These are phyloP conservation scores for Motacilla alba DNA, from an alignment of 2,113 vertebrate genomes.

Conservation along the genomic window DNA sequence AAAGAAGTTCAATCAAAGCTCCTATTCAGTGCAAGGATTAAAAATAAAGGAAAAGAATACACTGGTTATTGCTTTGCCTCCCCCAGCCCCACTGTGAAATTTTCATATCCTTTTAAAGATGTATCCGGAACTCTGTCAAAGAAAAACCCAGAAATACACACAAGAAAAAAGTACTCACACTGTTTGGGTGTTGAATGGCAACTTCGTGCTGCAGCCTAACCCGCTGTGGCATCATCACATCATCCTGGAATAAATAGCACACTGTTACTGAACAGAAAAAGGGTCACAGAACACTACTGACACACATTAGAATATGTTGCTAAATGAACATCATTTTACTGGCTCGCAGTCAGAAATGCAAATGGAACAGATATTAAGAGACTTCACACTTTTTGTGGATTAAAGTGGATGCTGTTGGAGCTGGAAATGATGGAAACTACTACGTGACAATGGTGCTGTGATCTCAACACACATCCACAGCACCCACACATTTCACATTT, in stretches of 20 bases:
- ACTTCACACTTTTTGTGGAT: neutral
- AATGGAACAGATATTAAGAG: neutral
- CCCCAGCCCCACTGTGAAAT: conserved; percentile 4
- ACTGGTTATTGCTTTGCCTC: neutral
- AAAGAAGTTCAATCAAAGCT: conserved; percentile 5
- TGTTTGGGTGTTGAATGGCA: conserved; percentile 73
- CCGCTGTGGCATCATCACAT: conserved; percentile 91
- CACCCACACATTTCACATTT: neutral
- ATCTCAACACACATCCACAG: neutral
- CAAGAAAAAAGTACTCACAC: conserved; percentile 77
- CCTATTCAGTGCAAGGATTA: neutral
- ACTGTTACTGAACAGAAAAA: conserved; percentile 25
- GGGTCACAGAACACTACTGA: conserved; percentile 1
- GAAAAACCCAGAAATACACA: neutral
- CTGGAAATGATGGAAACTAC: neutral
- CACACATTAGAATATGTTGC: neutral
- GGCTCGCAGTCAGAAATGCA: conserved; percentile 18
- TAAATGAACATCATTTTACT: conserved; percentile 49
- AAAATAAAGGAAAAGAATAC: conserved; percentile 8
- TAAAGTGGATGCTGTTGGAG: neutral
- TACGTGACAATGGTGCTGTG: rapidly evolving
- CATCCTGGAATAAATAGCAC: conserved; percentile 81
- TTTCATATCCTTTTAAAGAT: conserved; percentile 48
- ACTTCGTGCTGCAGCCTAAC: conserved; percentile 84
- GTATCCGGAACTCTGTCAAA: conserved; percentile 18